These are phyloP conservation scores for Mormyrus lacerda DNA, from an alignment of 2,113 vertebrate genomes.

Conservation along the genomic window DNA sequence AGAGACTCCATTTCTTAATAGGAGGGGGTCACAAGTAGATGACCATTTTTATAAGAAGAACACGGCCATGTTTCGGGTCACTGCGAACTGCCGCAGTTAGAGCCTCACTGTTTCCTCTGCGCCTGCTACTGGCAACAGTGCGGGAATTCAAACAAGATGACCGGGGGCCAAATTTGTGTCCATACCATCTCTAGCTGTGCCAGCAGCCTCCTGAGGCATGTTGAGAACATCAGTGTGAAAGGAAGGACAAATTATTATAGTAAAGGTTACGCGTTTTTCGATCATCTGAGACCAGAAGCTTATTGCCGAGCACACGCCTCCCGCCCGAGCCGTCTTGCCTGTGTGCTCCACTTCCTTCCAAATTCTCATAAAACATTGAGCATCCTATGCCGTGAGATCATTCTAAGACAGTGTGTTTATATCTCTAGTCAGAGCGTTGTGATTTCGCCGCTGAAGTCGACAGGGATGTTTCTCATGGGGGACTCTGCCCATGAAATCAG, in stretches of 20 bases:
- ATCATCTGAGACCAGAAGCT: slow-evolving; percentile 22
- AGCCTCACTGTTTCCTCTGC: slow-evolving; percentile 14
- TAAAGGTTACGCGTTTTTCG: slow-evolving; percentile 32
- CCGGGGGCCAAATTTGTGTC: slow-evolving; percentile 51
- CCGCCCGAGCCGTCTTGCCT: slow-evolving; percentile 15
- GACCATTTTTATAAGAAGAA: background rate
- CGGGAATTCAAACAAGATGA: slow-evolving; percentile 50
- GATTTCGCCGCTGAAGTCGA: background rate
- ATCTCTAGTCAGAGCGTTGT: background rate
- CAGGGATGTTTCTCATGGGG: background rate
- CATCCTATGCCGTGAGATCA: background rate
- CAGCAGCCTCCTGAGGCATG: slow-evolving; percentile 50
- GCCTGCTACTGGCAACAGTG: slow-evolving; percentile 47
- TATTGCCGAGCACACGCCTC: slow-evolving; percentile 17
- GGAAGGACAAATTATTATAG: slow-evolving; percentile 57
- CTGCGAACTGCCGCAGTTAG: background rate
- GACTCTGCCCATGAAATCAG: background rate
- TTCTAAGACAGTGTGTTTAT: background rate
- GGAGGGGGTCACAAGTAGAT: background rate
- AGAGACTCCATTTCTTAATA: background rate
- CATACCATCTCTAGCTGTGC: slow-evolving; percentile 61
- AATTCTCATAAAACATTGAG: slow-evolving; percentile 20
- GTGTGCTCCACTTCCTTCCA: slow-evolving; percentile 24
- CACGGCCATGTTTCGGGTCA: background rate
- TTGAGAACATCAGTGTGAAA: slow-evolving; percentile 59